Evolutionary conservation across 37 sponge, comb jelly and placozoan species (phyloP), one percentile per base, ranked within the genome.

Genomic region (Mnemiopsis leidyi): DNA sequence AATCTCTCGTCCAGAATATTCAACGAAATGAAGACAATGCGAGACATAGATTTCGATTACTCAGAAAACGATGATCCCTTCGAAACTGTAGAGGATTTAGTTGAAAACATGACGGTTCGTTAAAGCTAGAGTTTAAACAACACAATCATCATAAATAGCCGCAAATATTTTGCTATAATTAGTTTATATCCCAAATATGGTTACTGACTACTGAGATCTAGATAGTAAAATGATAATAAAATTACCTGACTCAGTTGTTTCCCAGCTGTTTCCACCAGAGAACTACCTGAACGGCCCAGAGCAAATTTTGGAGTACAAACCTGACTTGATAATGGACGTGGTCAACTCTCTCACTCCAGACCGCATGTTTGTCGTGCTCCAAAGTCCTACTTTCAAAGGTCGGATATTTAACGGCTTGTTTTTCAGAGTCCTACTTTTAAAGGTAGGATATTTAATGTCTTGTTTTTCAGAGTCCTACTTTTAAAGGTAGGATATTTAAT

Each of bases 211-310:
- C n/a, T n/a, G n/a, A n/a, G n/a, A n/a, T n/a, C n/a, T n/a, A n/a
- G n/a, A n/a, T n/a, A n/a, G n/a, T n/a, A n/a, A n/a, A n/a, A n/a
- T n/a, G n/a, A n/a, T n/a, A n/a, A n/a, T n/a, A n/a, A n/a, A 71
- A 24, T 71, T 71, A 26, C 30, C 23, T 23, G 3, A 71, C 75
- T 26, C 23, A 23, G 30, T 71, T 26, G 29, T 26, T 26, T 71
- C 75, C 37, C 61, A 85, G 90, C 18, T 85, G 23, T 85, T 39
- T 38, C 90, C 90, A 32, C 67, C 90, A 1, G 35, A 85, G 30
- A 40, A 85, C 90, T 85, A 85, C 67, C 48, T 85, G 26, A 85
- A 38, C 30, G 90, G 90, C 0, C 90, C 90, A 23, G 90, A 85
- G 26, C 67, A 35, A 13, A 0, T 85, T 24, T 85, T 40, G n/a